Conservation (phyloP, 2,797 vertebrate species). For the Sebastes melanostomus region DNA sequence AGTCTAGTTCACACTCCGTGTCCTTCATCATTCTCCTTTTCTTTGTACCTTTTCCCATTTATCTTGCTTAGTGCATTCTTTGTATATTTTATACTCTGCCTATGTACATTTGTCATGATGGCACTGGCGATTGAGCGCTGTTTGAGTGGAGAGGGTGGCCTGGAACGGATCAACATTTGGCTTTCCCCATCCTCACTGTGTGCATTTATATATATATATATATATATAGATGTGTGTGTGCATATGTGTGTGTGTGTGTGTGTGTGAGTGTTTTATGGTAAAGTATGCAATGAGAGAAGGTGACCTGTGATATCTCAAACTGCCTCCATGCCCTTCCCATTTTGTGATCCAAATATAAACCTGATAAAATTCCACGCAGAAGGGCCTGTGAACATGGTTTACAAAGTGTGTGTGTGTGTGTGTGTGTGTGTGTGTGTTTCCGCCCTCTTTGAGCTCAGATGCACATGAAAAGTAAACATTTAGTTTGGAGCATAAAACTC, state of each 20-base stretch:
- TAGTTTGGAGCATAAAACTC: constrained; percentile 69
- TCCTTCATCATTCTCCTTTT: constrained; percentile 3
- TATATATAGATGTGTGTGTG: background rate
- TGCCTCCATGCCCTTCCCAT: constrained; percentile 38
- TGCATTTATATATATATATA: constrained; percentile 6
- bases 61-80: constrained; percentile 37
- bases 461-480: constrained; percentile 77
- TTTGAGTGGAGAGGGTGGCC: constrained; percentile 44
- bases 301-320: constrained; percentile 73
- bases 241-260: constrained; percentile 14
- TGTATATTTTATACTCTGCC: constrained; percentile 27
- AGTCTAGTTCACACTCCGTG: constrained; percentile 5
- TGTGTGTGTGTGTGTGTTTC: constrained; percentile 37
- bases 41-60: constrained; percentile 21
- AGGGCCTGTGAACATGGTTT: constrained; percentile 59
- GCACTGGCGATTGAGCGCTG: constrained; percentile 1
- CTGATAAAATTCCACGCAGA: constrained; percentile 72
- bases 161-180: constrained; percentile 55
- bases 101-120: constrained; percentile 28
- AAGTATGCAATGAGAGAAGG: constrained; percentile 55
- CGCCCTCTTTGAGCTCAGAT: constrained; percentile 59
- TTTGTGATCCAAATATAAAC: constrained; percentile 78
- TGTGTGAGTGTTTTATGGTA: constrained; percentile 21
- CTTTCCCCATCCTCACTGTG: constrained; percentile 18
- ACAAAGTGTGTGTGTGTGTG: constrained; percentile 28